Evolutionary conservation across 2,113 vertebrate species (phyloP).

Genomic region (Chionodraco myersi): DNA sequence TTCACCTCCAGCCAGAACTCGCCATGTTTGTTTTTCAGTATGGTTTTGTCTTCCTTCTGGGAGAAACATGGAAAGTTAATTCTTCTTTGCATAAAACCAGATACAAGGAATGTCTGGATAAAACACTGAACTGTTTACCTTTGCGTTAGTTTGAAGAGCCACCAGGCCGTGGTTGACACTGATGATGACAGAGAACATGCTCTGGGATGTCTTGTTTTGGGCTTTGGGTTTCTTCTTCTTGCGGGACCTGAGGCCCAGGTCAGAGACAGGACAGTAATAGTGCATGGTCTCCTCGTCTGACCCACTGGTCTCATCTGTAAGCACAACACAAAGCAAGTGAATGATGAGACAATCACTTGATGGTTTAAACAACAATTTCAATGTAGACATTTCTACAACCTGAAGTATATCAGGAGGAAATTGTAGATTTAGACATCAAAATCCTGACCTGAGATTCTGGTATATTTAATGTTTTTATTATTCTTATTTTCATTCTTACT

Average conservation of each 20-base stretch:
- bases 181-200: conserved; percentile 91
- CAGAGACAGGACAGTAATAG: conserved; percentile 87
- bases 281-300: conserved; percentile 95
- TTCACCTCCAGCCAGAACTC: conserved; percentile 97
- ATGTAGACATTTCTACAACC: not conserved
- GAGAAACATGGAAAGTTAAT: conserved; percentile 13
- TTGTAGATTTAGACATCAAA: too few relatives aligned
- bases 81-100: not conserved
- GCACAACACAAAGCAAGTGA: conserved; percentile 16
- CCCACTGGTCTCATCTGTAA: conserved; percentile 94
- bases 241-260: conserved; percentile 88
- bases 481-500: too few relatives aligned
- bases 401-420: too few relatives aligned
- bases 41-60: conserved; percentile 87
- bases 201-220: conserved; percentile 91
- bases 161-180: conserved; percentile 91
- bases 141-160: conserved; percentile 90
- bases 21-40: conserved; percentile 89
- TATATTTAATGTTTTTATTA: too few relatives aligned
- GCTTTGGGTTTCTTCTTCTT: conserved; percentile 91
- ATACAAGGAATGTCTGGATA: not conserved
- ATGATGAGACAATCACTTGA: too few relatives aligned
- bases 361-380: too few relatives aligned
- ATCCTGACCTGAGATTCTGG: too few relatives aligned
- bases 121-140: conserved; percentile 80